Conservation (phyloP, 2,888 invertebrate species). For the Noctua fimbriata region DNA sequence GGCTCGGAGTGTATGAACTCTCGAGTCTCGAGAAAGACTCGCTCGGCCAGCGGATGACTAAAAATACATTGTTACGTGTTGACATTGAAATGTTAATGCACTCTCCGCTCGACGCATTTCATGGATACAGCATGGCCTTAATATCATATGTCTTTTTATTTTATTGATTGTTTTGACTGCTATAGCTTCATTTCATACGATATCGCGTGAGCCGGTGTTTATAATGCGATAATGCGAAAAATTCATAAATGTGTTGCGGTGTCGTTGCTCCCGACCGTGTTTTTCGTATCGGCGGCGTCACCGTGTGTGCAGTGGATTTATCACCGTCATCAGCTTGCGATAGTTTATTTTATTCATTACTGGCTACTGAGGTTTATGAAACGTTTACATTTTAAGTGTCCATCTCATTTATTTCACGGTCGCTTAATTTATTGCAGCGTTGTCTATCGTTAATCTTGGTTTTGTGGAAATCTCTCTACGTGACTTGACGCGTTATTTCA, state of each 20-base stretch:
- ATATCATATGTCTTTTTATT: conserved; percentile 75
- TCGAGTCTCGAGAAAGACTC: conserved; percentile 79
- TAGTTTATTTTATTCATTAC: conserved; percentile 73
- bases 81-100: conserved; percentile 91
- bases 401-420: conserved; percentile 73
- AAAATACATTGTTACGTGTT: conserved; percentile 88
- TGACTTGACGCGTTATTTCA: conserved; percentile 69
- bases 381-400: conserved; percentile 71
- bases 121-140: conserved; percentile 76
- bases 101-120: conserved; percentile 85
- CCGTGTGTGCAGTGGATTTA: conserved; percentile 69
- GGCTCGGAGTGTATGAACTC: conserved; percentile 68
- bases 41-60: conserved; percentile 83
- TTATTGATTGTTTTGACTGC: conserved; percentile 85
- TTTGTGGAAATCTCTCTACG: conserved; percentile 61
- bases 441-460: conserved; percentile 53
- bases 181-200: conserved; percentile 78
- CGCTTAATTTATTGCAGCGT: conserved; percentile 55
- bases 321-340: conserved; percentile 60
- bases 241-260: conserved; percentile 73
- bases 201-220: conserved; percentile 74
- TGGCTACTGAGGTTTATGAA: conserved; percentile 71
- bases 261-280: conserved; percentile 77
- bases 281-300: conserved; percentile 72
- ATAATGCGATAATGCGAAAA: conserved; percentile 81